Evolutionary conservation across 1,140 invertebrate genomes (phyloP).

Genomic region (Scaptodrosophila lebanonensis): DNA sequence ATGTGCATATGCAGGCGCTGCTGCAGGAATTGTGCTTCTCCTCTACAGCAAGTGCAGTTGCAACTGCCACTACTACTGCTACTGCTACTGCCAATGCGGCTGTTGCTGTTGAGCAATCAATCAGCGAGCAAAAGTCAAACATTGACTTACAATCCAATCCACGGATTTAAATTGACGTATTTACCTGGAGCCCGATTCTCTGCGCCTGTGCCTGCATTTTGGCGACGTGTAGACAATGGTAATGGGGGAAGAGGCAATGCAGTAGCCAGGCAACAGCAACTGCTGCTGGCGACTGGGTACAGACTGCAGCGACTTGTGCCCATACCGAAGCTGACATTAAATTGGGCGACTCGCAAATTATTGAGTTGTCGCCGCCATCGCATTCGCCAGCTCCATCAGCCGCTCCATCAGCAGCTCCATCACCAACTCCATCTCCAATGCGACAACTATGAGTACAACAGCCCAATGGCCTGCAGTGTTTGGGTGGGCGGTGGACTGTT

Average conservation of each 20-base stretch:
- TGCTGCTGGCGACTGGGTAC: slow-evolving; percentile 23
- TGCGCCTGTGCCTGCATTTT: not conserved
- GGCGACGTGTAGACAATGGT: slow-evolving; percentile 43
- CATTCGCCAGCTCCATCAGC: slow-evolving; percentile 36
- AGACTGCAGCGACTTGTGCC: not conserved
- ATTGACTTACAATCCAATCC: slow-evolving; percentile 76
- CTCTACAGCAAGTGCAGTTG: slow-evolving; percentile 8
- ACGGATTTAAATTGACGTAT: slow-evolving; percentile 75
- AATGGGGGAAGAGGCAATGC: slow-evolving; percentile 44
- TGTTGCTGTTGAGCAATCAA: slow-evolving; percentile 76
- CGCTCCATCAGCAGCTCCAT: no score
- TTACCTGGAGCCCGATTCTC: slow-evolving; percentile 56
- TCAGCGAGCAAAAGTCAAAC: slow-evolving; percentile 77
- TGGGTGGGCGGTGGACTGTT: not conserved
- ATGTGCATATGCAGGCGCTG: slow-evolving; percentile 63
- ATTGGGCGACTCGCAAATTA: slow-evolving; percentile 73
- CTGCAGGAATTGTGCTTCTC: slow-evolving; percentile 27
- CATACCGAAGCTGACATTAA: slow-evolving; percentile 48
- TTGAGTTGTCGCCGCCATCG: slow-evolving; percentile 60
- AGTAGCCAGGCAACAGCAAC: slow-evolving; percentile 7
- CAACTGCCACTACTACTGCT: slow-evolving; percentile 10
- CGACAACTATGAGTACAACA: no score
- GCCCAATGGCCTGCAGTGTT: slow-evolving; percentile 36
- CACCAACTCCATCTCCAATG: no score
- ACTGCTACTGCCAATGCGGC: slow-evolving; percentile 29